Conservation (phyloP, 2,797 vertebrate genomes). For the Sphaeramia orbicularis region DNA sequence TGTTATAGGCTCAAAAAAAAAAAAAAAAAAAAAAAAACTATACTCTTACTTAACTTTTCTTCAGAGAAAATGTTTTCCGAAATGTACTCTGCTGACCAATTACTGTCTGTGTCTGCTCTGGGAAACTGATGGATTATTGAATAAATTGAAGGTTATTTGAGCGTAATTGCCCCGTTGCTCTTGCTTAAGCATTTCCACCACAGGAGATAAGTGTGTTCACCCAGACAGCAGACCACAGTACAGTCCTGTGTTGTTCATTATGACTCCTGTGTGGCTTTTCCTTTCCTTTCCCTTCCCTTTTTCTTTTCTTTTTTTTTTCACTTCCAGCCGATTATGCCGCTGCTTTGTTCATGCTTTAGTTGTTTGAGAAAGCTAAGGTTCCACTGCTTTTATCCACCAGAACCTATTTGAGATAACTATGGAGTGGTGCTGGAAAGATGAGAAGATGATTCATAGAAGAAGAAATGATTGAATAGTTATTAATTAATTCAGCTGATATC, state of each 20-base stretch:
- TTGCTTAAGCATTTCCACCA: constrained; percentile 22
- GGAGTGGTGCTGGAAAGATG: no score
- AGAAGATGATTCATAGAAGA: no score
- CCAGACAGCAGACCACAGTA: constrained; percentile 12
- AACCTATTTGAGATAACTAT: no score
- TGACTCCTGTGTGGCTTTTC: background rate
- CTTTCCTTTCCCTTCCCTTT: background rate
- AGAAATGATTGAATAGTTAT: no score
- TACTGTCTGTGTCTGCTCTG: constrained; percentile 47
- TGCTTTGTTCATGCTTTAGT: background rate
- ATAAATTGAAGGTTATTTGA: constrained; percentile 57
- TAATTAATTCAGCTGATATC: no score
- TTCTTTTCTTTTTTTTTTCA: background rate
- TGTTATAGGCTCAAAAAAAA: constrained; percentile 7
- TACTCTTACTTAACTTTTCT: constrained; percentile 30
- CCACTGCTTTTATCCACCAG: no score
- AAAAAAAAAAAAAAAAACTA: no score
- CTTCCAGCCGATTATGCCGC: background rate
- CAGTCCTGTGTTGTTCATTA: constrained; percentile 7
- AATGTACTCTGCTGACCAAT: constrained; percentile 46
- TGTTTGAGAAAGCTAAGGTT: background rate
- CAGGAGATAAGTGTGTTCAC: constrained; percentile 32
- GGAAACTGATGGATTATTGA: constrained; percentile 54
- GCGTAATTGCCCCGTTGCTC: constrained; percentile 50
- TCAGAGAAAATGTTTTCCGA: constrained; percentile 23